These are phyloP conservation scores for Sesia apiformis DNA, from an alignment of 2,888 invertebrate species.

Conservation along the genomic window DNA sequence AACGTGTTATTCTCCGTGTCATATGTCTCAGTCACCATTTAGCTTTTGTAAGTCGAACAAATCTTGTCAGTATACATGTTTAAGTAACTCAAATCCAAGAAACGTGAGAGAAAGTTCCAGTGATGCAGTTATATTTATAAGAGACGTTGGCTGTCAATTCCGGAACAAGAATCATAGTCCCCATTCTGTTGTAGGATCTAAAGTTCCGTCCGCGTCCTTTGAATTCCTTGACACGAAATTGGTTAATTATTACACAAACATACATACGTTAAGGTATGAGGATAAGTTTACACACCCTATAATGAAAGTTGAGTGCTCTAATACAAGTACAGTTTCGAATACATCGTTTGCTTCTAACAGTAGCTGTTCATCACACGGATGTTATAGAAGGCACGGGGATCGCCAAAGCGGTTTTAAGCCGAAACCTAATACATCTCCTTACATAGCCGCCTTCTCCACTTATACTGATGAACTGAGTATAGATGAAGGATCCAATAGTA, in stretches of 20 bases:
- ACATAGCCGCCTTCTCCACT: conserved; percentile 24
- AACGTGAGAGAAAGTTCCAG: conserved; percentile 15
- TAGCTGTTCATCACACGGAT: conserved; percentile 34
- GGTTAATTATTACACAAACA: conserved; percentile 28
- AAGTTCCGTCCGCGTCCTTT: conserved; percentile 35
- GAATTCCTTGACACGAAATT: conserved; percentile 27
- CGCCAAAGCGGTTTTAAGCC: conserved; percentile 26
- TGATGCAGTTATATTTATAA: conserved; percentile 46
- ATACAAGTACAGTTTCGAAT: conserved; percentile 24
- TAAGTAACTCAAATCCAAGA: neutral
- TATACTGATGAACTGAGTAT: neutral
- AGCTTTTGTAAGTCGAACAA: conserved; percentile 32
- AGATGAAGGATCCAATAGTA: too few species aligned
- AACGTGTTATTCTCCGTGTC: conserved; percentile 20
- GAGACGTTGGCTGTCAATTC: conserved; percentile 64
- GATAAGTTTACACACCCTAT: conserved; percentile 41
- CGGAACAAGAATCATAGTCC: conserved; percentile 27
- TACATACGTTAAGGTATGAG: conserved; percentile 41
- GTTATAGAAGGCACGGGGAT: conserved; percentile 8
- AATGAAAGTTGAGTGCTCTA: conserved; percentile 21
- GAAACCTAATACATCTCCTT: conserved; percentile 20
- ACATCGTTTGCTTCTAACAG: conserved; percentile 32
- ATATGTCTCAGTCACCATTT: conserved; percentile 19
- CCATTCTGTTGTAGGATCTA: conserved; percentile 26
- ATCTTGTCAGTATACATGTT: conserved; percentile 41